A percentile compares a stretch with the other conserved stretches of the same genome.
phyloP scores from a whole-genome alignment of 1,140 invertebrate species.

The Drosophila obscura region DNA sequence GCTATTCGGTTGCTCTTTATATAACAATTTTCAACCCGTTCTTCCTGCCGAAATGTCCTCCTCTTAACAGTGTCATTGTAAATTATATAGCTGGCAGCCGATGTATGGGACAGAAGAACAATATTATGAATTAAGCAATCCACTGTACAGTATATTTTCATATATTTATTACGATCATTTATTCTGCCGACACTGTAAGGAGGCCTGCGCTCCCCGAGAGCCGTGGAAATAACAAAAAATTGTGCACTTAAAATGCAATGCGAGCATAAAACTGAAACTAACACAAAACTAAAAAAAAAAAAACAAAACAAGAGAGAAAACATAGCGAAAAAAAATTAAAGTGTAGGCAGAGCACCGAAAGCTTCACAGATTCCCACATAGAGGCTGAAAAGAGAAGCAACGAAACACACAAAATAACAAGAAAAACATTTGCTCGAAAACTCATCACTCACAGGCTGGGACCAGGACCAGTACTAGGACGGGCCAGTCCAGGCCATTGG shows the following conservation, averaged over 20 bases:
- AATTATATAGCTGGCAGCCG: too few relatives aligned
- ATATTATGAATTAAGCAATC: too few relatives aligned
- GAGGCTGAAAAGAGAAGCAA: slow-evolving; percentile 20
- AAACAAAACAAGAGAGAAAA: slow-evolving; percentile 28
- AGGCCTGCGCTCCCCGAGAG: not conserved
- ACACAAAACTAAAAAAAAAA: slow-evolving; percentile 22
- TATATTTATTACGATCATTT: not conserved
- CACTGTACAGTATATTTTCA: not conserved
- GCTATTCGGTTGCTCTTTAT: too few relatives aligned
- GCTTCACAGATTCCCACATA: slow-evolving; percentile 12
- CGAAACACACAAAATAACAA: slow-evolving; percentile 25
- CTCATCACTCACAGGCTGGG: slow-evolving; percentile 71
- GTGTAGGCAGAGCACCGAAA: slow-evolving; percentile 38
- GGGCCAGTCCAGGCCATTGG: too few relatives aligned
- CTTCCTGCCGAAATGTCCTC: too few relatives aligned
- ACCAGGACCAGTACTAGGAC: too few relatives aligned
- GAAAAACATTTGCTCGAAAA: slow-evolving; percentile 54
- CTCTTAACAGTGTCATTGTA: too few relatives aligned
- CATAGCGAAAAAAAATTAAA: slow-evolving; percentile 28
- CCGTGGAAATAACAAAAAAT: slow-evolving; percentile 15
- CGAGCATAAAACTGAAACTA: slow-evolving; percentile 22
- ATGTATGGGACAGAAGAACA: too few relatives aligned
- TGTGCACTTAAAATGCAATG: slow-evolving; percentile 25
- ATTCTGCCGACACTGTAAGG: not conserved
- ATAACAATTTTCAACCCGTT: too few relatives aligned